Base-by-base conservation (phyloP, 2,113 vertebrate genomes). In the Protomyctophum bolini region DNA sequence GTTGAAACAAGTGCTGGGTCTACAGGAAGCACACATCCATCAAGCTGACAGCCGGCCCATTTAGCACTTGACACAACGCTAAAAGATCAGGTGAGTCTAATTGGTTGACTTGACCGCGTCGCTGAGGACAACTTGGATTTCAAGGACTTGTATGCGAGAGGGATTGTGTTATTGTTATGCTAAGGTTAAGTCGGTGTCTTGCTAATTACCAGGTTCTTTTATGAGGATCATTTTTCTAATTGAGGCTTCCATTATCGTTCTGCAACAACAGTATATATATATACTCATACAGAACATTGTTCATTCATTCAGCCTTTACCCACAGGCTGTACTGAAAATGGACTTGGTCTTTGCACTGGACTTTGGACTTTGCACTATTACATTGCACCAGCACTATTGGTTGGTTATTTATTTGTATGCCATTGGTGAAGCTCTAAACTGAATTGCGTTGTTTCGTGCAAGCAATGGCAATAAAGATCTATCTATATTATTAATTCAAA, bases 1-100 rank as follows among this genome's bases (percentile, higher is more conserved):
- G 79, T 89, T 73, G 47, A 87, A 89, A 92, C 76, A 82, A 80
- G 79, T 51, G 60, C 76, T 66, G 75, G 4, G 83, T 89, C 76
- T 89, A n/a, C 74, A 87, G 87, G 76, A 85, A 91, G 88, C 86
- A 63, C 85, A 88, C 90, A 91, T 92, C 88, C 87, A 92, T 93
- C 89, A 92, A 80, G 47, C 79, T 72, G 79, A 89, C 82, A 92
- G 86, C 77, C 78, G 69, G 72, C 86, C 91, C 84, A 92, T 94
- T 93, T 91, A 86, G 75, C 58, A 79, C 86, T 80, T 84, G 78
- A 86, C 84, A 86, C 66, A 73, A 83, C 58, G 68, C 86, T 84
- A 63, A 49, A 21, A 65, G 77, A 90, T 72, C 63, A 61, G 49
- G 67, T 50, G 87, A 70, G 78, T 84, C 77, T 83, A 76, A 88